These are phyloP conservation scores for Cheilosia soror DNA, from an alignment of 2,888 invertebrate species.

Conservation along the genomic window DNA sequence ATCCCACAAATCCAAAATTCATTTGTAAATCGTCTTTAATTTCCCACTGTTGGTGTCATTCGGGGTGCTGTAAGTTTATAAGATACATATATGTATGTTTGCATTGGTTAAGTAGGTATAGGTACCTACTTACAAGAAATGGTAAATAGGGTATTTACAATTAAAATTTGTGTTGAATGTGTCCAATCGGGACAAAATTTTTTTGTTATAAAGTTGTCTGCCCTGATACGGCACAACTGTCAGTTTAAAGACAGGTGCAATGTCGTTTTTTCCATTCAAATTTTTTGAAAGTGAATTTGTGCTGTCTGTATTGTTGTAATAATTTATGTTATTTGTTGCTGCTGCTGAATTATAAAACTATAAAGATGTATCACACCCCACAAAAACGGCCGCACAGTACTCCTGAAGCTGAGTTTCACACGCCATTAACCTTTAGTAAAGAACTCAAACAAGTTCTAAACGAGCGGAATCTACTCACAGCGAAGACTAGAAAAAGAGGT, in stretches of 20 bases:
- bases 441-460: constrained; percentile 87
- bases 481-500: constrained; percentile 86
- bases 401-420: constrained; percentile 71
- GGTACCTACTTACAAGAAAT: too few relatives aligned
- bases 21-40: too few relatives aligned
- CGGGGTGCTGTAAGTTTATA: too few relatives aligned
- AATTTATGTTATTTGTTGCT: constrained; percentile 11
- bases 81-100: too few relatives aligned
- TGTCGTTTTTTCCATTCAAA: constrained; percentile 46
- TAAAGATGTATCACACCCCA: constrained; percentile 80
- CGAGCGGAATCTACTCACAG: constrained; percentile 87
- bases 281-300: background rate
- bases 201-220: constrained; percentile 13
- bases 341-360: background rate
- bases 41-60: too few relatives aligned
- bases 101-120: too few relatives aligned
- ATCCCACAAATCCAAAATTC: too few relatives aligned
- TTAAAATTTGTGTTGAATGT: constrained; percentile 4
- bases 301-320: constrained; percentile 3
- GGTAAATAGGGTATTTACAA: too few relatives aligned
- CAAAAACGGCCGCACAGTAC: constrained; percentile 76
- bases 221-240: constrained; percentile 27
- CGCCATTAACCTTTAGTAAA: constrained; percentile 85
- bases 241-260: constrained; percentile 68
- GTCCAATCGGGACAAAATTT: background rate